Conservation (phyloP, 2,888 invertebrate species). For the Hirudinaria manillensis region DNA sequence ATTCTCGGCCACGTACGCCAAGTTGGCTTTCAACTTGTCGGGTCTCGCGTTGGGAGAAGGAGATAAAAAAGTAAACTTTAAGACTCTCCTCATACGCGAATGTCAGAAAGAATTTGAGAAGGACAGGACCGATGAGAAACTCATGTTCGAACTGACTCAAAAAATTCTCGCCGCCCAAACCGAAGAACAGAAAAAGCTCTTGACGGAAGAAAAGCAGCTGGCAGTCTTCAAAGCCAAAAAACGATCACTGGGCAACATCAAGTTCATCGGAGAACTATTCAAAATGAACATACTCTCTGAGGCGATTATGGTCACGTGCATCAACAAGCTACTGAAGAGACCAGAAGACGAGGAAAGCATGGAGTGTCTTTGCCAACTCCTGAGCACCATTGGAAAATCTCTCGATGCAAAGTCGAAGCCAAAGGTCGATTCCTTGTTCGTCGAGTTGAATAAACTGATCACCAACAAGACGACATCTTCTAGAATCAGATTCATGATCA, state of each 20-base stretch:
- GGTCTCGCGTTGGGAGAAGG: conserved; percentile 51
- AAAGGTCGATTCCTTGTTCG: no score
- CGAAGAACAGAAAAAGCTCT: conserved; percentile 35
- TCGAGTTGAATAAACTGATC: conserved; percentile 61
- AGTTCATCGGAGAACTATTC: conserved; percentile 76
- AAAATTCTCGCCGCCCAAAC: no score
- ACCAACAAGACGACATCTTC: conserved; percentile 58
- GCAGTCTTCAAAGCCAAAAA: conserved; percentile 34
- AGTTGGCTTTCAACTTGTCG: conserved; percentile 59
- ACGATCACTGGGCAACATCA: conserved; percentile 39
- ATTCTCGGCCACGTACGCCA: conserved; percentile 84
- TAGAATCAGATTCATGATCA: conserved; percentile 68
- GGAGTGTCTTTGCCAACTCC: conserved; percentile 83
- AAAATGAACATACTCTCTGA: conserved; percentile 81
- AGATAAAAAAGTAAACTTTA: conserved; percentile 62
- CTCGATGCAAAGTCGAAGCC: conserved; percentile 58
- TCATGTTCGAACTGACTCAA: conserved; percentile 42
- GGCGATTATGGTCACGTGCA: conserved; percentile 80
- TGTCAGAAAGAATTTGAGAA: conserved; percentile 86
- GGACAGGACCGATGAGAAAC: conserved; percentile 67
- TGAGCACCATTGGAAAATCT: conserved; percentile 83
- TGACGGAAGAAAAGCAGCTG: conserved; percentile 30
- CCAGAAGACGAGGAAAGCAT: conserved; percentile 76
- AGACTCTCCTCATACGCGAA: conserved; percentile 51
- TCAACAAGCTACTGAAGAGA: conserved; percentile 69